Base-by-base conservation (phyloP, 1,140 invertebrate genomes). In the Aricia agestis region DNA sequence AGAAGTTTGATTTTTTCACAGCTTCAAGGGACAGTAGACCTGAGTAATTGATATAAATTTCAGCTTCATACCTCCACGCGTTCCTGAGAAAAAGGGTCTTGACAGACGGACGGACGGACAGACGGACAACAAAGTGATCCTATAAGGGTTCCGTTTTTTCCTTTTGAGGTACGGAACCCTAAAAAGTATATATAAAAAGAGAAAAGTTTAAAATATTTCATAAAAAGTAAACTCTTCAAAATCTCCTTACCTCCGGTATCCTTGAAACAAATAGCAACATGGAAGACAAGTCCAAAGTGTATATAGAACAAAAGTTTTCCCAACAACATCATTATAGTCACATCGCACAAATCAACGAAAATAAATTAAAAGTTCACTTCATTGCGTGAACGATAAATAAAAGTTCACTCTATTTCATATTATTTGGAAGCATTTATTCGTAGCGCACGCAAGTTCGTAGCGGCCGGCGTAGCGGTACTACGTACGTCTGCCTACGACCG, bases 251-350 rank as follows among this genome's bases (percentile, higher is more conserved):
- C 89, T 59, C 86, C 82, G 69, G 81, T 82, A 82, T 91, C 89
- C 83, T 91, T 89, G 84, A 90, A 91, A 82, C 87, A 91, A 82
- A 89, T 91, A 75, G 89, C 87, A 82, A 90, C 84, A 77, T 90
- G 86, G 82, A 91, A 91, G 85, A 90, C 87, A 80, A 91, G 89
- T 90, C 89, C 89, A 78, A 91, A 90, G 71, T 91, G 86, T 89
- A 89, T 80, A 83, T 84, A 91, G 80, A 87, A 90, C 81, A 91
- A 86, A 80, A 90, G 77, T 85, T 89, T 90, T 82, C 81, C 82
- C 75, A 89, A 88, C 85, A 82, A 86, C 89, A 91, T 91, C 75
- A 86, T 91, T 87, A 78, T 85, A 81, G 79, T 86, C 83, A 89
- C 89, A 91, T 91, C 69, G 78, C 86, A 87, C 76, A 66, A 75